Evolutionary conservation across 1,140 invertebrate species (phyloP), one percentile per base, ranked within the genome.

Genomic region (Maconellicoccus hirsutus): DNA sequence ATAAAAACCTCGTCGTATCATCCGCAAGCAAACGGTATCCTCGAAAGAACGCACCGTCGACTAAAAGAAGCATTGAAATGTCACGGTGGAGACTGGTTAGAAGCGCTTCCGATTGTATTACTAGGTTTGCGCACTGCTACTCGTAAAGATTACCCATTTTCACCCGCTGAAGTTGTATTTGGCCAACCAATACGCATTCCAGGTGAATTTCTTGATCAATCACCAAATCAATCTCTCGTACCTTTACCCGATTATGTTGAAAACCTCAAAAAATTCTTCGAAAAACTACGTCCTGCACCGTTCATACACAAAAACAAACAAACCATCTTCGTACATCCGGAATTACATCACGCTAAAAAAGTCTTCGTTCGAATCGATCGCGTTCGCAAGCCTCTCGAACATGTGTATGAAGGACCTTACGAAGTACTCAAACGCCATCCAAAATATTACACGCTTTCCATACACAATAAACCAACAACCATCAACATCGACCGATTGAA

Each of bases 41-140:
- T 79, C 19, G 78, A 79, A 70, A 27, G 76, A 0, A 74, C 74
- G 8, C 77, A 80, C 70, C 61, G 77, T 3, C 74, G 73, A 6
- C 59, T 79, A 8, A 79, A 80, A 69, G 70, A 71, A 21, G 39
- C 78, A 4, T 70, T 77, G 10, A 74, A 61, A 39, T 59, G 39
- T 16, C 26, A 77, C 74, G 75, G 70, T 59, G 3, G 26, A 23
- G 19, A 6, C 21, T 61, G 26, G 52, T 16, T 12, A 71, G n/a
- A 71, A 10, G 0, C 26, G n/a, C 21, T 71, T 29, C 70, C 26
- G 21, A 26, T 61, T 29, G 52, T 71, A 0, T 23, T 71, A 10
- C 52, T 71, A 59, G 52, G 26, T 21, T 22, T 42, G 22, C n/a
- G 29, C 19, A 19, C 70, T 71, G 16, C n/a, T 42, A 22, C 12